Conservation (phyloP, 2,888 invertebrate genomes). For the Gerris lacustris region DNA sequence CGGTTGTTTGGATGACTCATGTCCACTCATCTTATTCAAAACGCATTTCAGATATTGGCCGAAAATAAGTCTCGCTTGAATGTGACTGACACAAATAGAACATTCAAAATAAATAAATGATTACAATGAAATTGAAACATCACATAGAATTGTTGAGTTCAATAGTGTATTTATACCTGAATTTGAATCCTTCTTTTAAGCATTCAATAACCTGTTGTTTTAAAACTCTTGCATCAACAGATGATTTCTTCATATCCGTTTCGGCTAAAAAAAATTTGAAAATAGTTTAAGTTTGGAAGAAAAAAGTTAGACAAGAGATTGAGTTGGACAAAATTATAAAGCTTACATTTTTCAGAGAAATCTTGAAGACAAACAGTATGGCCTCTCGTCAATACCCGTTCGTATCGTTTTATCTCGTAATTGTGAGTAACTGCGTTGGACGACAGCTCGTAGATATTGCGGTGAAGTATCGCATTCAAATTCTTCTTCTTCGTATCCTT, state of each 20-base stretch:
- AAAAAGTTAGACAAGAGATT: background rate
- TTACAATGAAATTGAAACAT: background rate
- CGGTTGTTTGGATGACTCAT: conserved; percentile 9
- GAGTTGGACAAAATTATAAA: background rate
- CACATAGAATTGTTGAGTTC: background rate
- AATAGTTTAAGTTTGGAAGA: background rate
- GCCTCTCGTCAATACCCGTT: conserved; percentile 44
- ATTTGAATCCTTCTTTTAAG: conserved; percentile 50
- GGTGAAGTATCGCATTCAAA: conserved; percentile 62
- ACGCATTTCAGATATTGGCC: conserved; percentile 63
- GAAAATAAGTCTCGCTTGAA: conserved; percentile 60
- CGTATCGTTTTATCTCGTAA: conserved; percentile 36
- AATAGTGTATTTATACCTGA: conserved; percentile 42
- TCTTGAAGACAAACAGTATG: conserved; percentile 27
- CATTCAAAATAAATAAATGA: conserved; percentile 6
- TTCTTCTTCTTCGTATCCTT: conserved; percentile 53
- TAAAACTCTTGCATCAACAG: conserved; percentile 21
- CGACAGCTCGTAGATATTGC: conserved; percentile 44
- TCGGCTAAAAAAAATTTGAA: background rate
- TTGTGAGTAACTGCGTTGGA: background rate
- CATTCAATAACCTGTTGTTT: conserved; percentile 44
- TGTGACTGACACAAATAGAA: conserved; percentile 39
- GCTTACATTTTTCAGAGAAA: background rate
- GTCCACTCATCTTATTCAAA: conserved; percentile 47
- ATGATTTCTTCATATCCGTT: conserved; percentile 13